phyloP scores from a whole-genome alignment of 2,113 vertebrate species.

The Alligator mississippiensis region DNA sequence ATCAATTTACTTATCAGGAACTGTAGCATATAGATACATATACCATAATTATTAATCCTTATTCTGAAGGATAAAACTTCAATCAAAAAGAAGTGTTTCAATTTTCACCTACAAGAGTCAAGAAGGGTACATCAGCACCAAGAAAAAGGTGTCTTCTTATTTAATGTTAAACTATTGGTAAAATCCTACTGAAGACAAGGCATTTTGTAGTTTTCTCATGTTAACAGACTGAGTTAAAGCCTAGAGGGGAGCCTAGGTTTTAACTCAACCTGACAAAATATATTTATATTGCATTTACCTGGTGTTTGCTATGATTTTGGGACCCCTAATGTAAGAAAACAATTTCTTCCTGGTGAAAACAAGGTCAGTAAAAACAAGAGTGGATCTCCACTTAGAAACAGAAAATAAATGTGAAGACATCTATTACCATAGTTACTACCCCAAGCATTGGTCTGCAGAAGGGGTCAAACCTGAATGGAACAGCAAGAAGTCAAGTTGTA shows the following conservation, averaged over 20 bases:
- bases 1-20: not conserved
- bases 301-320: not conserved
- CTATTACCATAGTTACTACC: not conserved
- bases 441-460: not conserved
- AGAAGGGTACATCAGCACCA: not conserved
- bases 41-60: not conserved
- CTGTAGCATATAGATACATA: not conserved
- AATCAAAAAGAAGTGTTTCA: not conserved
- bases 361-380: not conserved
- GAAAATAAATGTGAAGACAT: not conserved
- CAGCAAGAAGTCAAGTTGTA: not conserved
- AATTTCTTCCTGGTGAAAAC: not conserved
- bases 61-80: not conserved
- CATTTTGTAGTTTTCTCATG: not conserved
- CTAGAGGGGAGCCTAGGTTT: not conserved
- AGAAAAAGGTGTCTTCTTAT: not conserved
- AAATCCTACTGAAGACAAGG: not conserved
- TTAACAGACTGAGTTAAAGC: not conserved
- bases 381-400: not conserved
- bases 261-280: not conserved
- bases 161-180: not conserved
- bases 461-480: not conserved
- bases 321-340: not conserved
- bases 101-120: not conserved
- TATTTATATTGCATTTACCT: not conserved